Percentiles rank a stretch among this genome's conserved stretches.
phyloP scores from a whole-genome alignment of 2,113 vertebrate species.

The Hippocampus mohnikei region DNA sequence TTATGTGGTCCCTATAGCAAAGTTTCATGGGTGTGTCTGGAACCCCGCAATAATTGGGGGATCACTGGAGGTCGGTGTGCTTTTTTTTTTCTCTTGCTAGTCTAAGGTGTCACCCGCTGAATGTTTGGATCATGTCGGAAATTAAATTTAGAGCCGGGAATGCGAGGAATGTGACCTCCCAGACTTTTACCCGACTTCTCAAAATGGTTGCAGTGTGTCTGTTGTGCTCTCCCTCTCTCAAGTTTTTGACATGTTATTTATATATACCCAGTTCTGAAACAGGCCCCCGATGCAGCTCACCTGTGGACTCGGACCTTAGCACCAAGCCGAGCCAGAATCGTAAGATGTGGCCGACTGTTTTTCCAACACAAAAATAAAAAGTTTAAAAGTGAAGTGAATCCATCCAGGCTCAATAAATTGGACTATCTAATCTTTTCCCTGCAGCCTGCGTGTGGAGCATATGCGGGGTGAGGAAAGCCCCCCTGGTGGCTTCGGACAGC shows the following conservation, averaged over 20 bases:
- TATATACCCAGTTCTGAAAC: slow-evolving; percentile 81
- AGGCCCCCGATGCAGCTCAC: slow-evolving; percentile 85
- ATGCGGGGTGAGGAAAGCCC: slow-evolving; percentile 78
- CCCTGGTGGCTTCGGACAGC: slow-evolving; percentile 81
- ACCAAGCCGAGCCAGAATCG: slow-evolving; percentile 68
- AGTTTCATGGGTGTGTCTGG: not conserved
- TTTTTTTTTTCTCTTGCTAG: not conserved
- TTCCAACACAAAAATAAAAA: not conserved
- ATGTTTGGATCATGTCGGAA: slow-evolving; percentile 2
- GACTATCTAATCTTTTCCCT: not conserved
- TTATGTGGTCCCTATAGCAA: not conserved
- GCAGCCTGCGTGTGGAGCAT: slow-evolving; percentile 83
- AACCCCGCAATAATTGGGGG: not conserved
- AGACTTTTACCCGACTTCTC: not conserved
- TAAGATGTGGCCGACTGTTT: slow-evolving; percentile 49
- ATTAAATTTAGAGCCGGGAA: slow-evolving; percentile 2
- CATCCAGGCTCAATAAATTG: not conserved
- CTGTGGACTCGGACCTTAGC: slow-evolving; percentile 70
- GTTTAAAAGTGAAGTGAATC: not conserved
- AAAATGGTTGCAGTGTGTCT: not conserved
- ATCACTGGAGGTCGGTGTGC: not conserved
- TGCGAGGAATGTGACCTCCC: slow-evolving; percentile 3
- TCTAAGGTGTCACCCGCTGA: not conserved
- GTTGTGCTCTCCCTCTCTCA: not conserved
- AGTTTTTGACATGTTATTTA: not conserved